phyloP scores from a whole-genome alignment of 2,888 invertebrate genomes.

The Crocallis elinguaria region DNA sequence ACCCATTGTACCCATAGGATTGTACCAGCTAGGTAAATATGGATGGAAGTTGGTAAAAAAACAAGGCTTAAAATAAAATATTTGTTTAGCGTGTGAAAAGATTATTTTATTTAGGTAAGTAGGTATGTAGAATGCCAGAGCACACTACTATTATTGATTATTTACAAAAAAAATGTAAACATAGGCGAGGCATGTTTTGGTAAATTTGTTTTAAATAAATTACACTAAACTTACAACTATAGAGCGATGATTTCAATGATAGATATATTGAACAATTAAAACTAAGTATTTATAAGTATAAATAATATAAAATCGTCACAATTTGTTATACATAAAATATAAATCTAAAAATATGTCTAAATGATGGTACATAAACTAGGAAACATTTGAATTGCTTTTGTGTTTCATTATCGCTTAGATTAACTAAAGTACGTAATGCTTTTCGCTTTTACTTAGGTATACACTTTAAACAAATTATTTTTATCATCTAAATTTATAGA shows the following conservation, averaged over 20 bases:
- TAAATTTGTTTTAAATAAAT: constrained; percentile 77
- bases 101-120: constrained; percentile 56
- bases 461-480: constrained; percentile 40
- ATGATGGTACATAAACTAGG: constrained; percentile 68
- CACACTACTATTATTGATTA: constrained; percentile 69
- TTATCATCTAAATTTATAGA: constrained; percentile 41
- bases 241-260: constrained; percentile 37
- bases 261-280: neutral
- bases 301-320: constrained; percentile 6
- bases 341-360: constrained; percentile 33
- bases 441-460: too few relatives aligned
- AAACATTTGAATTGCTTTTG: constrained; percentile 66
- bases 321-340: constrained; percentile 18
- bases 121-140: constrained; percentile 73
- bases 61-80: constrained; percentile 41
- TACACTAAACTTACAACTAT: constrained; percentile 61
- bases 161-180: constrained; percentile 74
- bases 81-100: constrained; percentile 69
- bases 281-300: neutral
- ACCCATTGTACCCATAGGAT: too few relatives aligned
- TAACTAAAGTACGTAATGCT: constrained; percentile 35
- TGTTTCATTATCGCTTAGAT: constrained; percentile 47
- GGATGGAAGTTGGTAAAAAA: too few relatives aligned
- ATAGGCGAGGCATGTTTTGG: constrained; percentile 84
- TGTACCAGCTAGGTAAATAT: too few relatives aligned